Evolutionary conservation across 2,888 invertebrate species (phyloP).

Genomic region (Ischnura elegans): DNA sequence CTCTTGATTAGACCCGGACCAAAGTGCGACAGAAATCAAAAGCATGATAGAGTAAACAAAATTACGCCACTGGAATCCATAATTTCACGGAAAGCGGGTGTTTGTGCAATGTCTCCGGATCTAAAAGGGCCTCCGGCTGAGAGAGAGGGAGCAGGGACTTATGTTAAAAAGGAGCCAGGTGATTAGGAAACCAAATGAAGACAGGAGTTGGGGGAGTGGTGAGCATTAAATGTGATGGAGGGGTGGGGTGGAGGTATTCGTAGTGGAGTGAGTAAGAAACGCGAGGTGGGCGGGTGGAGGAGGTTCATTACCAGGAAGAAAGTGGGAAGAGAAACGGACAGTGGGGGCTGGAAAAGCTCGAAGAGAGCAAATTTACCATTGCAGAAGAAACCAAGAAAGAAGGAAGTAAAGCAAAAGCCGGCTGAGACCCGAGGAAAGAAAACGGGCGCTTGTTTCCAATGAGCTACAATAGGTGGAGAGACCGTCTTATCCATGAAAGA

Average conservation of each 20-base stretch:
- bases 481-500: too few species aligned
- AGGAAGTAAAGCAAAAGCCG: too few species aligned
- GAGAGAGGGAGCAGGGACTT: conserved; percentile 8
- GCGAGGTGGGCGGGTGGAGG: neutral
- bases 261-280: neutral
- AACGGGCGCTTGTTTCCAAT: too few species aligned
- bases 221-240: neutral
- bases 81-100: conserved; percentile 22
- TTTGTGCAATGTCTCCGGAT: conserved; percentile 46
- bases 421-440: too few species aligned
- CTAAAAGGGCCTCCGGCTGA: conserved; percentile 25
- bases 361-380: neutral
- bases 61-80: neutral
- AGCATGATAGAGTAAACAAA: neutral
- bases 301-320: neutral
- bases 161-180: conserved; percentile 55
- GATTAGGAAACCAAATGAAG: conserved; percentile 64
- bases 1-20: neutral
- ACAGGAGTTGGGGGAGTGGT: neutral
- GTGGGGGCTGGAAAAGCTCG: neutral
- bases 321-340: neutral
- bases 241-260: neutral
- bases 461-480: too few species aligned
- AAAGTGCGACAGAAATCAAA: neutral
- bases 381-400: neutral